These are phyloP conservation scores for Oxystoma pomonae DNA, from an alignment of 2,888 invertebrate genomes.

Conservation along the genomic window DNA sequence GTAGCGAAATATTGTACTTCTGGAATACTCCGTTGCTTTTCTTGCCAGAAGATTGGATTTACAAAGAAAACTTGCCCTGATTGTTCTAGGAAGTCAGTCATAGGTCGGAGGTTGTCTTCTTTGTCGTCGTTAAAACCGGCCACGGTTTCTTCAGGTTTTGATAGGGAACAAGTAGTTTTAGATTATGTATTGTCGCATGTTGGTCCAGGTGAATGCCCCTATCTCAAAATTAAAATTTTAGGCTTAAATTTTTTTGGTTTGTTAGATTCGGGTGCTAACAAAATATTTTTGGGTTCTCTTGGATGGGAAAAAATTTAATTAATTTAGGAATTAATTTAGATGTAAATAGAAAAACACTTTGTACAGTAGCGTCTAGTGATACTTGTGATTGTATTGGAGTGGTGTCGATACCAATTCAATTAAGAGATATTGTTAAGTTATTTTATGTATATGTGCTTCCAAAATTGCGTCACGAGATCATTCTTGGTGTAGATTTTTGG, in stretches of 20 bases:
- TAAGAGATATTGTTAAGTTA: not conserved
- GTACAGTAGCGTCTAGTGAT: no score
- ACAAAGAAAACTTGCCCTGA: constrained; percentile 2
- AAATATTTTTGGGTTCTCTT: not conserved
- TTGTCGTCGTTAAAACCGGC: no score
- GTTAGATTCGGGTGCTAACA: constrained; percentile 4
- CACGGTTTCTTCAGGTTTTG: not conserved
- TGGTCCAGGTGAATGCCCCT: constrained; percentile 7
- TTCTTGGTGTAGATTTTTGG: constrained; percentile 7
- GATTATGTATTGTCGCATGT: no score
- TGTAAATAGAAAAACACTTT: no score
- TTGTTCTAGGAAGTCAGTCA: not conserved
- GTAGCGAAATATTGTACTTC: no score
- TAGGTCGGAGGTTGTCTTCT: constrained; percentile 6
- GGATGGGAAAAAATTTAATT: no score
- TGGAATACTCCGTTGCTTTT: constrained; percentile 4
- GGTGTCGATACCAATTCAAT: no score
- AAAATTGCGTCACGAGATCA: not conserved
- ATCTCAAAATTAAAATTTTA: constrained; percentile 9
- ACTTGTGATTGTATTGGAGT: no score
- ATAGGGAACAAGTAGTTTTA: constrained; percentile 4
- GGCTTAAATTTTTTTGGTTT: constrained; percentile 4
- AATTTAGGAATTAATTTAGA: no score
- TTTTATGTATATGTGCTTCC: constrained; percentile 5
- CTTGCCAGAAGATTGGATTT: not conserved